Evolutionary conservation across 1,140 invertebrate species (phyloP).

Genomic region (Danaus plexippus): DNA sequence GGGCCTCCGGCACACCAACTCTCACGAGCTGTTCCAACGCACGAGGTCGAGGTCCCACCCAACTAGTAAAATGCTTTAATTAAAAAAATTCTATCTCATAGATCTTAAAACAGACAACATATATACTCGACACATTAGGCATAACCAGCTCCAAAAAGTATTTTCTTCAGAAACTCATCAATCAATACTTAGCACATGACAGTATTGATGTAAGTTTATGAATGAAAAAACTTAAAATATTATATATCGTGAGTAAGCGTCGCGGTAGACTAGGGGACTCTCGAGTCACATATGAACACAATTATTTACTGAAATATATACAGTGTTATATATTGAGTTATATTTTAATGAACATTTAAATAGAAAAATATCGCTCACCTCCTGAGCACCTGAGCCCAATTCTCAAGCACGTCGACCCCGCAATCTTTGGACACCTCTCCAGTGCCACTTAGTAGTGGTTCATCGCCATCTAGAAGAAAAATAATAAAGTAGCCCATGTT

Average conservation of each 20-base stretch:
- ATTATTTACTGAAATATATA: background rate
- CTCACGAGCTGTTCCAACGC: slow-evolving; percentile 84
- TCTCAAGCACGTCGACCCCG: slow-evolving; percentile 90
- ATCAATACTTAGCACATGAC: too few relatives aligned
- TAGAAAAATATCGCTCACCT: slow-evolving; percentile 74
- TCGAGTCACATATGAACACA: too few relatives aligned
- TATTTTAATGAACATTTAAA: background rate
- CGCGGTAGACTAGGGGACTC: too few relatives aligned
- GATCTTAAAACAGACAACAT: too few relatives aligned
- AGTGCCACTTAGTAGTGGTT: slow-evolving; percentile 95
- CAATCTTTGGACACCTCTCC: slow-evolving; percentile 97
- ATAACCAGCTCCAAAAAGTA: too few relatives aligned
- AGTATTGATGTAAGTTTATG: too few relatives aligned
- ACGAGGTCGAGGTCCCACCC: slow-evolving; percentile 83
- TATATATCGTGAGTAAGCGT: too few relatives aligned
- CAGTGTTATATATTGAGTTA: slow-evolving; percentile 1
- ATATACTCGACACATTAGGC: too few relatives aligned
- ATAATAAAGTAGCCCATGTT: background rate
- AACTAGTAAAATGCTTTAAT: slow-evolving; percentile 44
- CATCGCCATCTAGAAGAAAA: slow-evolving; percentile 85
- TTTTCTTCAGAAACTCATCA: too few relatives aligned
- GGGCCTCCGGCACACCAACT: slow-evolving; percentile 94
- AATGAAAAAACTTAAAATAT: too few relatives aligned
- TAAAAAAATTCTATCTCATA: too few relatives aligned
- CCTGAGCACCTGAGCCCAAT: slow-evolving; percentile 92